A percentile compares a stretch with the other conserved stretches of the same genome.
These are phyloP conservation scores for Dolomedes plantarius DNA, from an alignment of 2,888 invertebrate species.

Conservation along the genomic window DNA sequence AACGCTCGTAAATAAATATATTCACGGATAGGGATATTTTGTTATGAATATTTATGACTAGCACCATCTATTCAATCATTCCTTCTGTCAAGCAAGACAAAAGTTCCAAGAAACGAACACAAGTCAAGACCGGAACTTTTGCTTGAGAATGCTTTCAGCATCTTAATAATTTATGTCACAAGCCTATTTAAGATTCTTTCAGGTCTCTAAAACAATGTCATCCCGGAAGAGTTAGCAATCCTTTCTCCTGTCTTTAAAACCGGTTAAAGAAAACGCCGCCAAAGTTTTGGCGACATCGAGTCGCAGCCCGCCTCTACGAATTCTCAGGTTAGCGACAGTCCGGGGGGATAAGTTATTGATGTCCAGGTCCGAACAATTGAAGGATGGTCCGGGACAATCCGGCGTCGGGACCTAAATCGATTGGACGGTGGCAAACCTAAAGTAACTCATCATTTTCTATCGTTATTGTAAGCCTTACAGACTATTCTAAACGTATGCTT, in stretches of 20 bases:
- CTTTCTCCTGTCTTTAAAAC: conserved; percentile 32
- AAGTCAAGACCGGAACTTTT: too few relatives aligned
- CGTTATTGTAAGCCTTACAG: conserved; percentile 29
- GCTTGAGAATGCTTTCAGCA: too few relatives aligned
- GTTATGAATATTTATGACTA: too few relatives aligned
- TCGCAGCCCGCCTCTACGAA: conserved; percentile 23
- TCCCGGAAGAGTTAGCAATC: background rate
- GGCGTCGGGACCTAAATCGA: conserved; percentile 51
- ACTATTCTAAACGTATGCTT: conserved; percentile 28
- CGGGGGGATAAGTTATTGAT: conserved; percentile 52
- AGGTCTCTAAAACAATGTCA: background rate
- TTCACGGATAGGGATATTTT: too few relatives aligned
- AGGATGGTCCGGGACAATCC: conserved; percentile 60
- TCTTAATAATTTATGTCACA: background rate
- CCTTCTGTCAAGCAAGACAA: too few relatives aligned
- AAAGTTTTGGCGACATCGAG: conserved; percentile 47
- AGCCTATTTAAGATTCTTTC: background rate
- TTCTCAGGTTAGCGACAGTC: conserved; percentile 59
- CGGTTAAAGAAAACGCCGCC: conserved; percentile 23
- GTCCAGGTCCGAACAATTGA: conserved; percentile 57
- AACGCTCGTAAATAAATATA: too few relatives aligned
- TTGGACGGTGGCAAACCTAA: conserved; percentile 49
- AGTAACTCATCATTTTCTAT: conserved; percentile 54
- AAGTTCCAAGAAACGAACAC: too few relatives aligned
- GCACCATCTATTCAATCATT: too few relatives aligned